A percentile compares a stretch with the other conserved stretches of the same genome.
phyloP scores from a whole-genome alignment of 1,140 invertebrate species.

The Brachionus rotundiformis region DNA sequence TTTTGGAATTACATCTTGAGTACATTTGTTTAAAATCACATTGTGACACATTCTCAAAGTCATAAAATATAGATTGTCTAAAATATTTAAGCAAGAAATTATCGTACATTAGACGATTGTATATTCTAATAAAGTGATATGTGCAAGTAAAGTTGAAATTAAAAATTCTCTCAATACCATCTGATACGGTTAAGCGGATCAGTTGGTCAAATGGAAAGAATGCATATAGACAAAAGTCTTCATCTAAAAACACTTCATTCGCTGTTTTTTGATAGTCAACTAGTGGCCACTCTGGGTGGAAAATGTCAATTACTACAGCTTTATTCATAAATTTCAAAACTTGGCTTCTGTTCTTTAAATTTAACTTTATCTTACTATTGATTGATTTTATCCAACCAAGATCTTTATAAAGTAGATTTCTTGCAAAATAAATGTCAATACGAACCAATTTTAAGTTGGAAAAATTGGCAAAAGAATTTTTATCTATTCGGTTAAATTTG shows the following conservation, averaged over 20 bases:
- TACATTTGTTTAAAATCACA: not conserved
- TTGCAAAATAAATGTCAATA: slow-evolving; percentile 16
- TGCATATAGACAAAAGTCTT: not conserved
- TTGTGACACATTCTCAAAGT: not conserved
- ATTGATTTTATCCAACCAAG: slow-evolving; percentile 4
- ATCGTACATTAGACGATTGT: not conserved
- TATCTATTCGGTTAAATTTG: not conserved
- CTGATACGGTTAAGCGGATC: not conserved
- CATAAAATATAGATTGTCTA: not conserved
- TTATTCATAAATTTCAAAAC: not conserved
- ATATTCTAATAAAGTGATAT: not conserved
- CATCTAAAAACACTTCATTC: not conserved
- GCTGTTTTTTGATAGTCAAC: not conserved
- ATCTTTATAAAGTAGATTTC: not conserved
- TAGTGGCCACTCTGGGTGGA: not conserved
- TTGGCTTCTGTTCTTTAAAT: not conserved
- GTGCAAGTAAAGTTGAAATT: not conserved
- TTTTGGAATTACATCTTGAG: not conserved
- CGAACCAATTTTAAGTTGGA: not conserved
- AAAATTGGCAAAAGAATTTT: not conserved
- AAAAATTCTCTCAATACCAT: not conserved
- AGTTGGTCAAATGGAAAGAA: not conserved
- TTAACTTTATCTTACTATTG: not conserved
- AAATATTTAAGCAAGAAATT: not conserved
- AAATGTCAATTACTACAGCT: not conserved